These are phyloP conservation scores for Trematomus loennbergii DNA, from an alignment of 2,113 vertebrate genomes.

Conservation along the genomic window DNA sequence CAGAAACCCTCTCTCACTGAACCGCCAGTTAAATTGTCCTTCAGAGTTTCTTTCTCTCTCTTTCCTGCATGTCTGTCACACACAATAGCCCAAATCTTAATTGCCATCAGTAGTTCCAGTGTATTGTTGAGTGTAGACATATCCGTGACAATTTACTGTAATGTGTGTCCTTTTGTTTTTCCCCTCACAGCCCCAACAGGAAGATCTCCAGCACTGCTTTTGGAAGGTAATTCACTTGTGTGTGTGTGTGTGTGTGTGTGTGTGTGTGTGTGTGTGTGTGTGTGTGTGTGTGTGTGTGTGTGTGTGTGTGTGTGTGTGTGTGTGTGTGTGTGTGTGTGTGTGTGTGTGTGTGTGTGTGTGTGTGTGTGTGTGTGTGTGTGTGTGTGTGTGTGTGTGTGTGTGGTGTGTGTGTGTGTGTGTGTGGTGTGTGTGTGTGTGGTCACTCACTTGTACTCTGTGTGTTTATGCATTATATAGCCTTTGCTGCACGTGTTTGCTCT, in stretches of 20 bases:
- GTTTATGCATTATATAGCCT: constrained; percentile 15
- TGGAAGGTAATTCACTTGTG: constrained; percentile 88
- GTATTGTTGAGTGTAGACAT: constrained; percentile 22
- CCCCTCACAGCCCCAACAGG: constrained; percentile 90
- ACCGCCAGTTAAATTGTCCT: constrained; percentile 44
- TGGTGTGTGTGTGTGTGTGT: not conserved
- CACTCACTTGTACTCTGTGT: constrained; percentile 20
- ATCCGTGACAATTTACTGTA: constrained; percentile 10
- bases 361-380: not conserved
- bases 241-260: constrained; percentile 7
- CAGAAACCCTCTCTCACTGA: constrained; percentile 48
- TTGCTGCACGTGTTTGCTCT: constrained; percentile 23
- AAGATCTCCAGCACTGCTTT: constrained; percentile 98
- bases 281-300: not conserved
- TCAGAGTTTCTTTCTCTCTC: constrained; percentile 16
- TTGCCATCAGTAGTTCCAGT: constrained; percentile 18
- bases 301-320: constrained; percentile 9
- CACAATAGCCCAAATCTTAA: constrained; percentile 28
- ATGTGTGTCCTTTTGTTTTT: constrained; percentile 24
- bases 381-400: not conserved
- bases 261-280: not conserved
- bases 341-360: not conserved
- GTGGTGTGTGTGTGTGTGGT: constrained; percentile 17
- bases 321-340: not conserved
- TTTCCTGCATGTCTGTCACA: not conserved